Evolutionary conservation across 1,140 invertebrate genomes (phyloP).

Genomic region (Temnothorax nylanderi): DNA sequence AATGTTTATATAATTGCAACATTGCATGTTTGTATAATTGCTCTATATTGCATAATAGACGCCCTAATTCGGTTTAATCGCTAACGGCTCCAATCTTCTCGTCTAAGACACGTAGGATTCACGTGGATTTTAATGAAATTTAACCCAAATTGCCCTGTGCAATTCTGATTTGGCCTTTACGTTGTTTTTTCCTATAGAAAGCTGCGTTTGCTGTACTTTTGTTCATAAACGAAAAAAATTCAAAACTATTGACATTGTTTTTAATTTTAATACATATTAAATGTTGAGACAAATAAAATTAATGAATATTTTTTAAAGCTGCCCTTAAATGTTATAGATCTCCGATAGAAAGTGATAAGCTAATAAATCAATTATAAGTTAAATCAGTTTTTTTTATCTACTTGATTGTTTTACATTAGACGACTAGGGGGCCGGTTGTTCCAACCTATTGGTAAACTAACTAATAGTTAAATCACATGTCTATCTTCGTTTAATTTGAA

Average conservation of each 20-base stretch:
- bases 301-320: background rate
- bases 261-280: background rate
- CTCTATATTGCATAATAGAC: no score
- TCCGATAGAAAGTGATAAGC: background rate
- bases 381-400: background rate
- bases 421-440: no score
- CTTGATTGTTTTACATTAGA: no score
- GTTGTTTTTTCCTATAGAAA: background rate
- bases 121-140: background rate
- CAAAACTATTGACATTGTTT: background rate
- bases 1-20: background rate
- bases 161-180: background rate
- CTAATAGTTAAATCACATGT: no score
- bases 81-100: slow-evolving; percentile 12
- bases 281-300: background rate
- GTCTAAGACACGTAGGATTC: background rate
- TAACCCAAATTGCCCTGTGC: background rate
- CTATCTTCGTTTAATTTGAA: no score
- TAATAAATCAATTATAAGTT: background rate
- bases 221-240: no score
- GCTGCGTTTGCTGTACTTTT: background rate
- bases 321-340: background rate
- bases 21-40: no score
- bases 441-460: no score
- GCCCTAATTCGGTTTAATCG: background rate